Conservation (phyloP, 2,888 invertebrate genomes). For the Cheilosia vulpina region DNA sequence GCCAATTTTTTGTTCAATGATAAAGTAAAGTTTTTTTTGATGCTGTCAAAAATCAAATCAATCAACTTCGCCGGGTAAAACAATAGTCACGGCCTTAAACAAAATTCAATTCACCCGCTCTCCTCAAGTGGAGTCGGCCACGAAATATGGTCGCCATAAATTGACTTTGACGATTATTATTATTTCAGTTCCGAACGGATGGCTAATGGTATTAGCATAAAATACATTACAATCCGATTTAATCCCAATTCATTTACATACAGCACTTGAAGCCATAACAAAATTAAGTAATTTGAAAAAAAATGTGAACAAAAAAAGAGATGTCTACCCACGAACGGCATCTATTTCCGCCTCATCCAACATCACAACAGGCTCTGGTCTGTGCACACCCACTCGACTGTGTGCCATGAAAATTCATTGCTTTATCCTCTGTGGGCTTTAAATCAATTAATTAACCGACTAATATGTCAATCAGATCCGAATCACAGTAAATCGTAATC, state of each 20-base stretch:
- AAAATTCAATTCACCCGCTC: background rate
- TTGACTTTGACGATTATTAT: slow-evolving; percentile 38
- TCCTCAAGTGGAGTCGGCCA: background rate
- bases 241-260: slow-evolving; percentile 69
- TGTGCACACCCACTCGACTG: slow-evolving; percentile 11
- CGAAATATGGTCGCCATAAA: slow-evolving; percentile 32
- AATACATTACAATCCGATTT: slow-evolving; percentile 61
- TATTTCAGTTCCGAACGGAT: slow-evolving; percentile 1
- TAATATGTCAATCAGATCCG: slow-evolving; percentile 75
- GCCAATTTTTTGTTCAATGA: no score
- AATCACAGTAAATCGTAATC: slow-evolving; percentile 75
- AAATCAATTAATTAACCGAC: slow-evolving; percentile 75
- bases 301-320: slow-evolving; percentile 3
- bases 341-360: background rate
- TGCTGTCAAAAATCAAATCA: no score
- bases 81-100: no score
- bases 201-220: slow-evolving; percentile 59
- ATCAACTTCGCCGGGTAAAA: no score
- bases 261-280: slow-evolving; percentile 45
- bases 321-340: background rate
- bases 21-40: no score
- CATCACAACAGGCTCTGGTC: background rate
- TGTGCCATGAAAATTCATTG: slow-evolving; percentile 62
- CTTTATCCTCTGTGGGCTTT: slow-evolving; percentile 68
- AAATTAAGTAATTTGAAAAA: slow-evolving; percentile 28